Evolutionary conservation across 2,113 vertebrate genomes (phyloP), one percentile per base, ranked within the genome.

Genomic region (Alligator mississippiensis): DNA sequence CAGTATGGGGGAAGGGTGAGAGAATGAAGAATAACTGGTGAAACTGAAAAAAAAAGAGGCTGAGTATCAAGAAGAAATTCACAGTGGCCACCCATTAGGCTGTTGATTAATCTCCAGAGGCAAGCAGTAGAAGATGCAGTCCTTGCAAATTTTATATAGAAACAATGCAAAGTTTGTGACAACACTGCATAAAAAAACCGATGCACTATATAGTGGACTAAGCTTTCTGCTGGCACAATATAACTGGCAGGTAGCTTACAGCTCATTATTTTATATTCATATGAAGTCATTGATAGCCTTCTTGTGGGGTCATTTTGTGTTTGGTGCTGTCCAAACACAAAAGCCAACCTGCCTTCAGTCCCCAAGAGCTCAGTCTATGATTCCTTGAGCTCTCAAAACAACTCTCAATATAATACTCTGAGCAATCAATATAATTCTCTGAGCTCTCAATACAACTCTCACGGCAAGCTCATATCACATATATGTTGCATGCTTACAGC

Each of bases 21-120:
- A 90, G 57, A 47, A 80, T 19, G 77, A 64, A 38, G 59, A n/a
- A 18, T 24, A 88, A 84, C 59, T 2, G 14, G 9, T 1, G 5
- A 57, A 18, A 15, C 9, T 13, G 24, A 5, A 11, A 7, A 64
- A 27, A 28, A 3, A 25, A 4, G 47, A 82, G 77, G 76, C 62
- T 85, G 81, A 83, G 64, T 89, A 79, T 54, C 61, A 61, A 3
- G 4, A 62, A 85, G 79, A 93, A 47, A 68, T 18, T 84, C 25
- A 59, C 93, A 96, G 95, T 95, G 91, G 92, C 96, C 93, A 95
- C 87, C 81, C 1, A 3, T 82, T 84, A 91, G 47, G 57, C 70
- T 22, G 57, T 34, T 60, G 77, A 92, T 80, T 90, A 27, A 60
- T 54, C 76, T 8, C 1, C 9, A 93, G 89, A 83, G 15, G 55